Base-by-base conservation (phyloP, 2,113 vertebrate species). In the Centropus unirufus region DNA sequence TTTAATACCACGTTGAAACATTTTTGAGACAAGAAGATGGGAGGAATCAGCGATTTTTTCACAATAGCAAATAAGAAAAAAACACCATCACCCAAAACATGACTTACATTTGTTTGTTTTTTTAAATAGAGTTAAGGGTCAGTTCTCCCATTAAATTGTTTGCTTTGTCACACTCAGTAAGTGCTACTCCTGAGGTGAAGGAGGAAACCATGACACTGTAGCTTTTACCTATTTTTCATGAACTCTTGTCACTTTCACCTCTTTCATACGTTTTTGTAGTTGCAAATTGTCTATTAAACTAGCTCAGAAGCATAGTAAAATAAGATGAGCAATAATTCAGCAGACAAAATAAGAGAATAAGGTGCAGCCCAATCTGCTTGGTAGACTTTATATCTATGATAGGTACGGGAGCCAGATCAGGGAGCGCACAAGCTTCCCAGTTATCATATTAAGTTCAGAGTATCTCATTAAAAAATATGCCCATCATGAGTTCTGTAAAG, bases 401-500 rank as follows among this genome's bases (percentile, higher is more conserved):
- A 83, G 29, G 9, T 78, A 22, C 3, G 3, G 51, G 67, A 75
- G 14, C 12, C 27, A 81, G 40, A 78, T 12, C 32, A 68, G n/a
- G 18, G 34, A 52, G 17, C n/a, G 59, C 57, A 57, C 20, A 78
- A 66, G 21, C 73, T 84, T 86, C 32, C 30, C 22, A 83, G 32
- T 36, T 29, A 78, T 46, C n/a, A 46, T 72, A 40, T 68, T 54
- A 75, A 70, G 30, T 73, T 93, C 64, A 83, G 22, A 27, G 8
- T 47, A 64, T 75, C 46, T 51, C n/a, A 29, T 68, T 86, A 78
- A 92, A 95, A 91, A 64, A 14, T 13, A 29, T 57, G 47, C 62
- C 14, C 24, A 68, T 92, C 40, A 32, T n/a, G 23, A 8, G 16
- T 84, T 94, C 46, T 85, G n/a, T 80, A 85, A 95, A 92, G 40